Evolutionary conservation across 2,797 vertebrate genomes (phyloP), one percentile per base, ranked within the genome.

Genomic region (Falco concolor): DNA sequence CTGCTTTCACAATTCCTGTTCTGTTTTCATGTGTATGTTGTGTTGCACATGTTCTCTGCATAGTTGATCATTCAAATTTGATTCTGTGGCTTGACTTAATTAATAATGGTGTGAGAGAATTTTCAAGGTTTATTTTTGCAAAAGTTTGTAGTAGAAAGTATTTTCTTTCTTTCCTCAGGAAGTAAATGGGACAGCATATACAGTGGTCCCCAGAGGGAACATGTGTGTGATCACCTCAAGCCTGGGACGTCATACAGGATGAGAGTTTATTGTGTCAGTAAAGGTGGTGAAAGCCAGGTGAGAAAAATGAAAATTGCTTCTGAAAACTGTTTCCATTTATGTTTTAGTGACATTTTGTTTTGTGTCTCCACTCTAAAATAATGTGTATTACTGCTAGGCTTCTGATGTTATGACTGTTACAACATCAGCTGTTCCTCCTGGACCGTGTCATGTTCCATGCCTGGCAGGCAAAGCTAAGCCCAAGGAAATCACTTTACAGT

Each of bases 221-320:
- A 98, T 6, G 45, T 98, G 3, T 98, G 98, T 45, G 96, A 98
- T 72, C 97, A 97, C 68, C 97, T 98, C 65, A 96, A 88, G 82
- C 98, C 98, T 73, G 98, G 98, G 70, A 98, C 97, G 57, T 95
- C 87, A 13, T 98, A 98, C 97, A 96, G 95, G 49, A 60, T 98
- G 53, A 97, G 98, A 40, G 98, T 98, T 47, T 97, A 96, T 75
- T 98, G 98, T 65, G 84, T 93, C 94, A 98, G 97, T 34, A 83
- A 69, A 72, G 97, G 97, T 49, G 98, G 98, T 12, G 97, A 97
- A 72, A 98, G 98, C 96, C 98, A 97, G 98, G 98, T 98, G 86
- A 97, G 87, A 20, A 54, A 23, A 65, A 84, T 1, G 5, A 24
- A 68, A 60, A 24, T 5, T 17, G 28, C 44, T 34, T 42, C 54